A percentile compares a stretch with the other conserved stretches of the same genome.
Conservation (phyloP, 2,113 vertebrate species). For the Morone chrysops region DNA sequence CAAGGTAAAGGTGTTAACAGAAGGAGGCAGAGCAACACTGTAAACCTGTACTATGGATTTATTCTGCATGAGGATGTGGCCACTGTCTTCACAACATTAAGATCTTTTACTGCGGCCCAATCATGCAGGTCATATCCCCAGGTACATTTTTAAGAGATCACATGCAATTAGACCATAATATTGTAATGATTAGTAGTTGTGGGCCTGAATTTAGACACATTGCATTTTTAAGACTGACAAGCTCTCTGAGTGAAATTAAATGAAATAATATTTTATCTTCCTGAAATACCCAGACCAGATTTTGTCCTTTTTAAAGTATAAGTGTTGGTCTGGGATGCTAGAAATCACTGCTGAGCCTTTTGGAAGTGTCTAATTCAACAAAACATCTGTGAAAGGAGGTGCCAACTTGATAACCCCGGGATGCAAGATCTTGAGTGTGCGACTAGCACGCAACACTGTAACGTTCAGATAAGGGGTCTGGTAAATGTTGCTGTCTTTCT, state of each 20-base stretch:
- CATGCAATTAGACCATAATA: conserved; percentile 16
- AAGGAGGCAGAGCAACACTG: neutral
- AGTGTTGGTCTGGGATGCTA: conserved; percentile 31
- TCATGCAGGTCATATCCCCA: conserved; percentile 18
- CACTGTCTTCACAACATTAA: neutral
- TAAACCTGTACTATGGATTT: neutral
- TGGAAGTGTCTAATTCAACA: conserved; percentile 56
- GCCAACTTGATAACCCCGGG: conserved; percentile 59
- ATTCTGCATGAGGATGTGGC: neutral
- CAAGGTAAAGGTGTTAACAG: neutral
- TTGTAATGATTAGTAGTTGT: conserved; percentile 32
- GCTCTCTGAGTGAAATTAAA: conserved; percentile 29
- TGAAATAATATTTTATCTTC: conserved; percentile 50
- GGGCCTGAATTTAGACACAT: conserved; percentile 15
- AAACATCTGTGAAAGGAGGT: conserved; percentile 59
- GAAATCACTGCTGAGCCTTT: conserved; percentile 47
- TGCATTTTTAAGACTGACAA: conserved; percentile 29
- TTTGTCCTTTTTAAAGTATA: conserved; percentile 50
- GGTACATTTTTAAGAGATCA: conserved; percentile 6
- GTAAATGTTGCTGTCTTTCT: conserved; percentile 45
- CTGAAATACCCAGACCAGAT: conserved; percentile 44
- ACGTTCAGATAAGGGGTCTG: conserved; percentile 64
- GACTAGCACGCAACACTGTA: conserved; percentile 53
- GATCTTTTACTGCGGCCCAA: neutral
- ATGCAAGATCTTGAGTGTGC: conserved; percentile 22